Evolutionary conservation across 2,888 invertebrate genomes (phyloP), one percentile per base, ranked within the genome.

Genomic region (Azorinus chamasolen): DNA sequence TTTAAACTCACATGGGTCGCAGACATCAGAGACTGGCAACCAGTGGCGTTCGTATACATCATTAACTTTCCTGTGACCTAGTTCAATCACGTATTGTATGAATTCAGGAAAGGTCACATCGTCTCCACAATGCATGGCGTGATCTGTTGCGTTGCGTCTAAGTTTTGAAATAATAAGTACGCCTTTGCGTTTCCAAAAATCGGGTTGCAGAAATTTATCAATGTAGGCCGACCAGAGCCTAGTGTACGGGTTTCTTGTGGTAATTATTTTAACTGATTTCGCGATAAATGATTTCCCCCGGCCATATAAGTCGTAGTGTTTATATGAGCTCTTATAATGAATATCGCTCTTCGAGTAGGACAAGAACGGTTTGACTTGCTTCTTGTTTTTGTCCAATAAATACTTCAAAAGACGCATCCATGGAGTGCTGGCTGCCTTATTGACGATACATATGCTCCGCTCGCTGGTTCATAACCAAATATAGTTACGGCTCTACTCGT

Each of bases 71-170:
- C 43, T 22, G 41, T 73, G 76, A 8, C 70, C 75, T n/a, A 6
- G 27, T 0, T 48, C 24, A 24, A 83, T 43, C 4, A 85, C 79
- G 43, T 68, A 79, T n/a, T 73, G 24, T 22, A 86, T 54, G 59
- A 87, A 88, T 57, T 88, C 86, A 20, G 64, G 48, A 57, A 88
- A 88, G 14, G 84, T 85, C 8, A 88, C 74, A 59, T 88, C 86
- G 59, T 76, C 50, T 18, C 85, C 86, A 62, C 88, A 88, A 25
- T 48, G 39, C 12, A 50, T 14, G 1, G 82, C 63, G 12, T 27
- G 10, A 0, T 10, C 12, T 2, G 71, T 51, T 4, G 74, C 37
- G 14, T 74, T 51, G 25, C 12, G n/a, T 2, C 80, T 64, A 3
- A 45, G 43, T 4, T 20, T n/a, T 25, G 50, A 55, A 8, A 83